Conservation (phyloP, 2,113 vertebrate genomes). For the Hassar affinis region DNA sequence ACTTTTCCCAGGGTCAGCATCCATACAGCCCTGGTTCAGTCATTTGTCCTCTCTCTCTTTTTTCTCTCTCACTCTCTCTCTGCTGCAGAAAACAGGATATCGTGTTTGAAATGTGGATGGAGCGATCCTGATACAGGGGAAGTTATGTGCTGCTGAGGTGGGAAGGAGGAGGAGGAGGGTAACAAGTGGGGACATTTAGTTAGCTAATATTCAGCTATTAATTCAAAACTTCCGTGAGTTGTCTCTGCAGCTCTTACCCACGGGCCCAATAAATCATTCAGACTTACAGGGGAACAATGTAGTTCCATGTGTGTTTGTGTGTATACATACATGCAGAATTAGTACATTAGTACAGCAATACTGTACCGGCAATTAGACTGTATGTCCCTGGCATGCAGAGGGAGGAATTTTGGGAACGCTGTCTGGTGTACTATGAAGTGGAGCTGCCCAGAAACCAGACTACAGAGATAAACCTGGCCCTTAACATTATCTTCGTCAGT, state of each 20-base stretch:
- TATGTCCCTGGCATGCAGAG: neutral
- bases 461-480: conserved; percentile 21
- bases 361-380: conserved; percentile 1
- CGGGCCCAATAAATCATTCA: conserved; percentile 55
- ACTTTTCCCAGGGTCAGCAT: conserved; percentile 72
- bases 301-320: conserved; percentile 38
- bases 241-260: conserved; percentile 48
- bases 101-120: conserved; percentile 40
- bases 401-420: conserved; percentile 6
- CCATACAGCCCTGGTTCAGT: conserved; percentile 58
- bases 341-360: neutral
- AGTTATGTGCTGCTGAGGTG: conserved; percentile 25
- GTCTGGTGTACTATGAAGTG: conserved; percentile 1
- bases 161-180: conserved; percentile 28
- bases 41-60: conserved; percentile 59
- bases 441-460: conserved; percentile 11
- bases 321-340: neutral
- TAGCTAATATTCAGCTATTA: conserved; percentile 60
- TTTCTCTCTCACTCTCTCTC: conserved; percentile 45
- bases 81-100: conserved; percentile 67
- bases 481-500: conserved; percentile 12
- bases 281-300: conserved; percentile 46
- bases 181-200: conserved; percentile 56
- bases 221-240: conserved; percentile 65
- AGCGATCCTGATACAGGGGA: conserved; percentile 35